phyloP scores from a whole-genome alignment of 2,888 invertebrate species.

The Timandra comae region DNA sequence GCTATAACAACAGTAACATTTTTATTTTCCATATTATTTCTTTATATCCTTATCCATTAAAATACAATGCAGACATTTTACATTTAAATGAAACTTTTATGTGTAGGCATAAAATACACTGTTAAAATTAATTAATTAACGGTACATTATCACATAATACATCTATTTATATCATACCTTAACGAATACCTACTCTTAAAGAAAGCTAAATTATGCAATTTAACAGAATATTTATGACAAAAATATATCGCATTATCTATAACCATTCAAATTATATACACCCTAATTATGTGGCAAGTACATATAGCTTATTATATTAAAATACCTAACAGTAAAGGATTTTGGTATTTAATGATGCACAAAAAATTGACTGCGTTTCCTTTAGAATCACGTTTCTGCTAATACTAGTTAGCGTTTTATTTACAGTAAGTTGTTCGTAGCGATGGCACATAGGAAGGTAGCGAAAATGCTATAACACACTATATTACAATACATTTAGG shows the following conservation, averaged over 20 bases:
- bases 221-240: conserved; percentile 56
- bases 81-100: conserved; percentile 21
- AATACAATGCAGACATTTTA: conserved; percentile 11
- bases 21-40: conserved; percentile 45
- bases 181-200: conserved; percentile 48
- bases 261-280: conserved; percentile 37
- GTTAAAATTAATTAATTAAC: conserved; percentile 54
- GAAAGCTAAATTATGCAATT: conserved; percentile 66
- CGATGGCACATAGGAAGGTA: conserved; percentile 43
- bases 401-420: conserved; percentile 38
- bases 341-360: conserved; percentile 47
- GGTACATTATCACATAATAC: conserved; percentile 27
- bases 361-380: conserved; percentile 67
- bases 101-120: conserved; percentile 39
- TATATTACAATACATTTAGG: no score
- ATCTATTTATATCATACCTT: conserved; percentile 59
- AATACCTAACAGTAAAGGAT: conserved; percentile 27
- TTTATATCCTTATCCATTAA: conserved; percentile 41
- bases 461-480: background rate
- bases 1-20: conserved; percentile 74
- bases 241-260: conserved; percentile 47
- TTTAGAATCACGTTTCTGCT: conserved; percentile 34
- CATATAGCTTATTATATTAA: conserved; percentile 31
- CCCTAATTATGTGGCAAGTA: conserved; percentile 51
- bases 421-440: conserved; percentile 51